phyloP scores from a whole-genome alignment of 2,113 vertebrate species.

The Eubucco bourcierii region DNA sequence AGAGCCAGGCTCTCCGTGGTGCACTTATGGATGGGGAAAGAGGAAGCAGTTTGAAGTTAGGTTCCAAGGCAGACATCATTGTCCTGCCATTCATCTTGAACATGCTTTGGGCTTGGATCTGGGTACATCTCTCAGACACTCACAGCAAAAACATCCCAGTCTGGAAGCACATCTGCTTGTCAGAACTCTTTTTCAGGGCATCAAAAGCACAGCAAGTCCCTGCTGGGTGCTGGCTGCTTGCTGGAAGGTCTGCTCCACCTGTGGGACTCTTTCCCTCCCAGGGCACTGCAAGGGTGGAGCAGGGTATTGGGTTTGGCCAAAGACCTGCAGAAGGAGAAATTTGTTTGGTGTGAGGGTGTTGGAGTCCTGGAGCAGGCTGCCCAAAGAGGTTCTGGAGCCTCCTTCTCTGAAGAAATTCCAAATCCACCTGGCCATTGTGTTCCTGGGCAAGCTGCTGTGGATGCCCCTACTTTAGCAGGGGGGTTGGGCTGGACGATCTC shows the following conservation, averaged over 20 bases:
- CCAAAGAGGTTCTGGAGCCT: neutral
- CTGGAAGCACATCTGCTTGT: neutral
- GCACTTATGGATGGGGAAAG: neutral
- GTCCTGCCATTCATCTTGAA: neutral
- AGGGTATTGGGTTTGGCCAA: neutral
- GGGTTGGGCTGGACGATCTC: neutral
- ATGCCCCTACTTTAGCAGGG: neutral
- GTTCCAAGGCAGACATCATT: neutral
- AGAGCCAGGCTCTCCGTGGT: neutral
- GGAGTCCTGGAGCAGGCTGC: neutral
- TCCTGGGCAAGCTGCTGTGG: neutral
- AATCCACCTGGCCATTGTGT: neutral
- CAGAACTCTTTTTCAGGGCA: neutral
- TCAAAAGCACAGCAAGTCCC: neutral
- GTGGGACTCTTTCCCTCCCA: accelerated
- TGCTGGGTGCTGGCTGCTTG: neutral
- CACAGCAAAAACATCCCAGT: neutral
- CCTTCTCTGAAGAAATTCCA: neutral
- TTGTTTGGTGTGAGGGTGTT: neutral
- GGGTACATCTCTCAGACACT: neutral
- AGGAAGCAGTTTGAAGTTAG: neutral
- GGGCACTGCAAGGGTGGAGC: neutral
- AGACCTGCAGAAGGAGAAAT: neutral
- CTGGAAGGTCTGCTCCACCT: neutral
- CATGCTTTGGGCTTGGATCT: neutral